Conservation (phyloP, 2,888 invertebrate species). For the Cotesia congregata region DNA sequence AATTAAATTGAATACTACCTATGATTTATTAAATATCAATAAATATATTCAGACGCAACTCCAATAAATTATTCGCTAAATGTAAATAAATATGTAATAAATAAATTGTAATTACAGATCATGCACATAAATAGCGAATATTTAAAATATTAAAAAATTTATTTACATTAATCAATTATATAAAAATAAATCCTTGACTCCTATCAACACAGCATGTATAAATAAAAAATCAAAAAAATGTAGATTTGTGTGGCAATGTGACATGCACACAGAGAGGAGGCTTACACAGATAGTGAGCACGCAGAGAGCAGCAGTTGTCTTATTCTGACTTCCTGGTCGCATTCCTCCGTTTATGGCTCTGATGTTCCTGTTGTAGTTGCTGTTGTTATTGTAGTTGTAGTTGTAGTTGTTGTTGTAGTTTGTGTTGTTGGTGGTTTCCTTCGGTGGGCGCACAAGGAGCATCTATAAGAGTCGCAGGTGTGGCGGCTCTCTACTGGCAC, state of each 20-base stretch:
- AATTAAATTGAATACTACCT: too few relatives aligned
- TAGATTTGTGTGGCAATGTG: neutral
- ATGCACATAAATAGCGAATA: too few relatives aligned
- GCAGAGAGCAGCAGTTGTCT: slow-evolving; percentile 35
- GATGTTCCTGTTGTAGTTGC: slow-evolving; percentile 36
- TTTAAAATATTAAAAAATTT: too few relatives aligned
- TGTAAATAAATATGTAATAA: too few relatives aligned
- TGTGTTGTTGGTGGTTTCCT: slow-evolving; percentile 32
- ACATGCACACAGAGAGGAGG: neutral
- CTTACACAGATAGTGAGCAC: neutral
- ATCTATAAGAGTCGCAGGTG: slow-evolving; percentile 54
- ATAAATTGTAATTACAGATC: too few relatives aligned
- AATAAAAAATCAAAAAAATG: neutral
- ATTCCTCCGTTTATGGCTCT: slow-evolving; percentile 55
- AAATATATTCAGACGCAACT: too few relatives aligned
- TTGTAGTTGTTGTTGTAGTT: neutral
- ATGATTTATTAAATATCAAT: too few relatives aligned
- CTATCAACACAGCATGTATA: neutral
- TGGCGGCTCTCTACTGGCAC: slow-evolving; percentile 55
- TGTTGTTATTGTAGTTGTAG: neutral
- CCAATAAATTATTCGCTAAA: too few relatives aligned
- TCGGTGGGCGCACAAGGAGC: slow-evolving; percentile 12
- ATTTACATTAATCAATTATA: too few relatives aligned
- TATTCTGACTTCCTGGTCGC: slow-evolving; percentile 56
- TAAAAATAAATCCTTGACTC: too few relatives aligned